A percentile compares a stretch with the other conserved stretches of the same genome.
These are phyloP conservation scores for Siniperca knerii DNA, from an alignment of 2,113 vertebrate species.

Conservation along the genomic window DNA sequence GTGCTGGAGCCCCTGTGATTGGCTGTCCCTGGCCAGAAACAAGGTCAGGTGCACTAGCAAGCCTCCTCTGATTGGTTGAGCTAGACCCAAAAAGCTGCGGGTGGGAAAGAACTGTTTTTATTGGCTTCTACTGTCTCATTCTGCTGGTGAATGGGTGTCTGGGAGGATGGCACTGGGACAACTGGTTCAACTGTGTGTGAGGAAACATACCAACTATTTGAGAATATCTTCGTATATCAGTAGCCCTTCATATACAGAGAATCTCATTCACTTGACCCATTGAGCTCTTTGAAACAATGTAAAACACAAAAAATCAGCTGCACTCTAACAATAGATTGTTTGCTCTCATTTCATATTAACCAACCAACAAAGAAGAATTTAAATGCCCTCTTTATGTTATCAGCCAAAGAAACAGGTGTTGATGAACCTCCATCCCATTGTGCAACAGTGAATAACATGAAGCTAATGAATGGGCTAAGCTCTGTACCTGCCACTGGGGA, in stretches of 20 bases:
- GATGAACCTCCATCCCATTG: conserved; percentile 77
- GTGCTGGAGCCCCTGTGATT: conserved; percentile 69
- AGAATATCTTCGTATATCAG: conserved; percentile 30
- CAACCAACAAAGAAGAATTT: conserved; percentile 54
- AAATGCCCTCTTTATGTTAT: conserved; percentile 66
- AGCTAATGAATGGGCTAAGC: conserved; percentile 80
- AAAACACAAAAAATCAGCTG: not conserved
- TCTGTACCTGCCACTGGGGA: conserved; percentile 80
- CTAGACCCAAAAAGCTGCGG: conserved; percentile 65
- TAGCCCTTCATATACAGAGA: conserved; percentile 12
- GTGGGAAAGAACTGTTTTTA: conserved; percentile 58
- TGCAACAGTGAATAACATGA: conserved; percentile 76
- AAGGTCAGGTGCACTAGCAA: conserved; percentile 73
- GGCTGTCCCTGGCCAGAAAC: conserved; percentile 71
- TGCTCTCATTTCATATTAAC: conserved; percentile 66
- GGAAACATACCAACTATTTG: conserved; percentile 44
- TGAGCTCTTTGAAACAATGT: conserved; percentile 10
- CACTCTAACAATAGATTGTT: conserved; percentile 45
- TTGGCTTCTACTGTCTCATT: conserved; percentile 68
- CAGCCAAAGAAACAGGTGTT: conserved; percentile 75
- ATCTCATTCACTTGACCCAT: not conserved
- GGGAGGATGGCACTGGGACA: conserved; percentile 64
- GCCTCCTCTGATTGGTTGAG: conserved; percentile 70
- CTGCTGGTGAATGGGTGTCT: conserved; percentile 66
- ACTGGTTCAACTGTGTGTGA: conserved; percentile 51